Conservation (phyloP, 2,888 invertebrate species). For the Myopa testacea region DNA sequence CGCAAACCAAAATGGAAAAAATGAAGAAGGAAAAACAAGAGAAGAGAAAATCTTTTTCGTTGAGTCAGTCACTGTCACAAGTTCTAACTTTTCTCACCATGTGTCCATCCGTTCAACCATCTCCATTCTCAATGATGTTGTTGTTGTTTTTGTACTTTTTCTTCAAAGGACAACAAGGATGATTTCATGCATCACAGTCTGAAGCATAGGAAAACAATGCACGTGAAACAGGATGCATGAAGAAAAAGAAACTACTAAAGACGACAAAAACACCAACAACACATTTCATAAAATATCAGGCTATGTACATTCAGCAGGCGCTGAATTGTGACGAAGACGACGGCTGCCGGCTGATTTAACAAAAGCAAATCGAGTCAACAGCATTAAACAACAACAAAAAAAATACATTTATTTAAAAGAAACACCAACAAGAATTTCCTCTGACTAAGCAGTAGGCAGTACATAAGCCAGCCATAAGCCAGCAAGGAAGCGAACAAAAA, state of each 20-base stretch:
- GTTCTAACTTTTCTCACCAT: background rate
- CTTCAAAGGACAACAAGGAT: slow-evolving; percentile 25
- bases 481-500: background rate
- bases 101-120: background rate
- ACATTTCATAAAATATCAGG: background rate
- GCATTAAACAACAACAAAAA: background rate
- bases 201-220: background rate
- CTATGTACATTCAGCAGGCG: background rate
- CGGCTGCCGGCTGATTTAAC: background rate
- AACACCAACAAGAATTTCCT: background rate
- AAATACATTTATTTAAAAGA: background rate
- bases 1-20: background rate
- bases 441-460: background rate
- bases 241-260: slow-evolving; percentile 1
- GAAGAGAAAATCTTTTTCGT: background rate
- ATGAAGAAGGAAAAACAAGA: background rate
- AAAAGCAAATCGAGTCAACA: background rate
- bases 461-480: background rate
- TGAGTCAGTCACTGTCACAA: slow-evolving; percentile 18
- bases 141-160: background rate
- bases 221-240: background rate
- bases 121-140: background rate
- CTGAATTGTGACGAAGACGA: background rate
- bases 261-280: slow-evolving; percentile 12
- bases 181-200: slow-evolving; percentile 40